phyloP scores from a whole-genome alignment of 1,140 invertebrate species.

The Varroa destructor region DNA sequence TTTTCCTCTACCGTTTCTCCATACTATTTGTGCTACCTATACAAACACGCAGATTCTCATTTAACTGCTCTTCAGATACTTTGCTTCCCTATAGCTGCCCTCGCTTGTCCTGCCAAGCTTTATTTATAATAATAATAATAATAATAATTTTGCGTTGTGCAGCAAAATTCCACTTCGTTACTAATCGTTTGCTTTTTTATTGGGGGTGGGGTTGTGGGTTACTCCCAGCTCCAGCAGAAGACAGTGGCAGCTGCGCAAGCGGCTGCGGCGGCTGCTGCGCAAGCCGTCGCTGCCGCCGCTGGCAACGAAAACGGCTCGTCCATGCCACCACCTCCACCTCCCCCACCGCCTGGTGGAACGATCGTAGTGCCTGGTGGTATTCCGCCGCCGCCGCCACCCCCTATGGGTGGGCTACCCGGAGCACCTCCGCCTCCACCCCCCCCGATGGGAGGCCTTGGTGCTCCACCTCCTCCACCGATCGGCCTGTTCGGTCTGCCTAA shows the following conservation, averaged over 20 bases:
- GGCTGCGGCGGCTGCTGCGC: background rate
- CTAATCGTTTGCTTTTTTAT: too few species aligned
- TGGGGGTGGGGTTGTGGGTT: background rate
- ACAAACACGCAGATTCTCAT: too few species aligned
- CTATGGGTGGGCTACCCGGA: constrained; percentile 11
- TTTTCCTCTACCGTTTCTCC: too few species aligned
- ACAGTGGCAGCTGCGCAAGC: background rate
- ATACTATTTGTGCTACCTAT: too few species aligned
- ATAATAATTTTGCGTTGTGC: too few species aligned
- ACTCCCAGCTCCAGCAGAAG: constrained; percentile 4
- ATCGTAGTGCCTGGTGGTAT: background rate
- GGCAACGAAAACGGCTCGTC: background rate
- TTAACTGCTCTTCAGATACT: too few species aligned
- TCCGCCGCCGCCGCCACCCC: constrained; percentile 34
- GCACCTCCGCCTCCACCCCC: constrained; percentile 45
- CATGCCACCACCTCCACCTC: background rate
- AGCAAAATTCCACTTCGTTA: too few species aligned
- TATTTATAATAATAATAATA: too few species aligned
- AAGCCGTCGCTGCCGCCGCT: background rate
- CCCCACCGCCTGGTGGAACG: constrained; percentile 42
- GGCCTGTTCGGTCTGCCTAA: constrained; percentile 38
- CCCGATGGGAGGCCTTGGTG: constrained; percentile 35
- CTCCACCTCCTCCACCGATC: constrained; percentile 44
- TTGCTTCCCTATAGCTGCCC: too few species aligned
- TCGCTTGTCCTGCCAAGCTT: too few species aligned